Evolutionary conservation across 2,797 vertebrate genomes (phyloP), one percentile per base, ranked within the genome.

Genomic region (Pelodytes ibericus): DNA sequence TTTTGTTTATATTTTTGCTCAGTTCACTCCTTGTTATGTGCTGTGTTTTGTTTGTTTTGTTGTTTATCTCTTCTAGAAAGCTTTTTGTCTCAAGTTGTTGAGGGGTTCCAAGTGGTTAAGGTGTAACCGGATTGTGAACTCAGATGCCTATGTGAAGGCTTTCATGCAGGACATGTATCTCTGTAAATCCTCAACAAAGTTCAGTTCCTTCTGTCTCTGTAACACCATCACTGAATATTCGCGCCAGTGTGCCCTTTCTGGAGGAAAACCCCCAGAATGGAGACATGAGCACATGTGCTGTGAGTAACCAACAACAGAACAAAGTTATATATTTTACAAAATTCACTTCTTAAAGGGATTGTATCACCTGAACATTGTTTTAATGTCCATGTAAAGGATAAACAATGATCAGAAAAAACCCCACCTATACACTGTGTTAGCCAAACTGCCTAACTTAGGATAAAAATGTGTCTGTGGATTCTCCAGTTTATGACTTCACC

Each of bases 221-320:
- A 84, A 87, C 81, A 96, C 95, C 3, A 82, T 96, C 9, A 91
- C 94, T 0, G 95, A 97, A 82, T 95, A 91, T 79, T 94, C 94
- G 7, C 87, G 92, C 4, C 95, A 95, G 85, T 98, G 96, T 0
- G 89, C 92, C 15, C 93, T 94, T 0, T 94, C 93, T 0, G 95
- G 96, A 0, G 95, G 96, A 30, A 87, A 83, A 39, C 96, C 95
- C 5, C 57, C 51, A n/a, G 88, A 91, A 67, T 97, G 96, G 96
- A 87, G 94, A 81, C 86, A 83, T 11, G 64, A 87, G 0, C 58
- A 83, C 2, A 81, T 96, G 67, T 98, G 96, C 81, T 76, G 96
- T 96, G 85, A 92, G 94, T 92, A 51, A 27, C 4, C 7, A 25
- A 58, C 2, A 25, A 26, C 13, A 29, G n/a, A 60, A n/a, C n/a